Base-by-base conservation (phyloP, 1,140 invertebrate genomes). In the Cepaea nemoralis region DNA sequence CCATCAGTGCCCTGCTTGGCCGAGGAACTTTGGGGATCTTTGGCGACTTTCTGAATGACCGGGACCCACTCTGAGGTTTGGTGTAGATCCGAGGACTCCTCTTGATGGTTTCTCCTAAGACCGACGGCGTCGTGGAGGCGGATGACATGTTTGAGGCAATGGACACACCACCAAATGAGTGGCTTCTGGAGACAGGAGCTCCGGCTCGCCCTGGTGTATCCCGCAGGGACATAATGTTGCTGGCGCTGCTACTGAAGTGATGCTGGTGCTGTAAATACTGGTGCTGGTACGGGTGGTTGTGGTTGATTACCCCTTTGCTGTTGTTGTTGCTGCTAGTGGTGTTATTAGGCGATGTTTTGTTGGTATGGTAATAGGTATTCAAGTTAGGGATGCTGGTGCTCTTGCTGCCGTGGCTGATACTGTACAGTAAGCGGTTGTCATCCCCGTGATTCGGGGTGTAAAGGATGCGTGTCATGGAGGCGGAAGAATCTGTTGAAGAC, bases 21-120 rank as follows among this genome's bases (percentile, higher is more conserved):
- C 91, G 85, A 1, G 91, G 91, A 55, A 90, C 85, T 83, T 91
- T 92, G 66, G 91, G 90, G 16, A 91, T 85, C 84, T 91, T 92
- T 31, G 89, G 87, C 31, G 87, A 86, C 79, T 90, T 90, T 67
- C 85, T 73, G 40, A 39, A 48, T 1, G 59, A 31, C 3, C 35
- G 33, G 6, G 27, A 78, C n/a, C 33, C 59, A 40, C 1, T 31
- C 5, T 37, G 80, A 24, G 16, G 8, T 42, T 81, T 80, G 35
- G 75, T 55, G 55, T 80, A 73, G 74, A 80, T 63, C 66, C 84
- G 75, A 5, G 85, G 77, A 24, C 75, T 81, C 50, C 83, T 59
- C 59, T 81, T 85, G 24, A 88, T 79, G 6, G 89, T 85, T 39
- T 88, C 87, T 8, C 89, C 88, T 37, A 90, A 82, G n/a, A 89